Evolutionary conservation across 2,797 vertebrate species (phyloP).

Genomic region (Lagodon rhomboides): DNA sequence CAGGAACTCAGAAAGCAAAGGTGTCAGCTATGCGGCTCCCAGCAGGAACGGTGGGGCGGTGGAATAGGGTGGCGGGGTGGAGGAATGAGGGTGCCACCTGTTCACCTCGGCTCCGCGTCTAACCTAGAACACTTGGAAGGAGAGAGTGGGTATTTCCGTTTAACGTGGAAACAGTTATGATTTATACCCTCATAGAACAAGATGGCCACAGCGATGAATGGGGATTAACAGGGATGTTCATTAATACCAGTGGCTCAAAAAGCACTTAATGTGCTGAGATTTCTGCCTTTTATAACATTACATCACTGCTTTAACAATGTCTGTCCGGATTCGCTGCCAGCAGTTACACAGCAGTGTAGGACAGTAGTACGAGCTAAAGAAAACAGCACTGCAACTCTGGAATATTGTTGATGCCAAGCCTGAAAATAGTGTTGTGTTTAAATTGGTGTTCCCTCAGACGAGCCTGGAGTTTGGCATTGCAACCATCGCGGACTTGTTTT

Average conservation of each 20-base stretch:
- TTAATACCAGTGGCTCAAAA: conserved; percentile 24
- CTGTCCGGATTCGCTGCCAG: not conserved
- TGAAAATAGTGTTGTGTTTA: not conserved
- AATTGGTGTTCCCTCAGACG: not conserved
- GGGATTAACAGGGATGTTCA: conserved; percentile 30
- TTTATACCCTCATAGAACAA: conserved; percentile 17
- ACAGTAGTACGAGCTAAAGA: not conserved
- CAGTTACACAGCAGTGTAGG: not conserved
- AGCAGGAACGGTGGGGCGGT: conserved; percentile 53
- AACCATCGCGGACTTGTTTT: too few species aligned
- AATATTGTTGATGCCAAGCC: not conserved
- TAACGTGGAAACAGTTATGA: conserved; percentile 32
- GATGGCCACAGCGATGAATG: conserved; percentile 18
- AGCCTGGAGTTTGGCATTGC: too few species aligned
- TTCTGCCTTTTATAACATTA: conserved; percentile 22
- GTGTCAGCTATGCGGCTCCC: conserved; percentile 61
- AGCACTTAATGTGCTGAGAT: conserved; percentile 6
- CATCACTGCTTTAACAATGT: not conserved
- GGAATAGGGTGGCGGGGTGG: conserved; percentile 21
- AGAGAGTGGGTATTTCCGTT: conserved; percentile 44
- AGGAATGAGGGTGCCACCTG: conserved; percentile 75
- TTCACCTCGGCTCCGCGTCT: conserved; percentile 69
- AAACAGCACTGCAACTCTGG: not conserved
- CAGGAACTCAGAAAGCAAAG: conserved; percentile 65
- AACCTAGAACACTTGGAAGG: conserved; percentile 24